A percentile compares a stretch with the other conserved stretches of the same genome.
Evolutionary conservation across 1,140 invertebrate species (phyloP).

Genomic region (Scaptomyza graminum): DNA sequence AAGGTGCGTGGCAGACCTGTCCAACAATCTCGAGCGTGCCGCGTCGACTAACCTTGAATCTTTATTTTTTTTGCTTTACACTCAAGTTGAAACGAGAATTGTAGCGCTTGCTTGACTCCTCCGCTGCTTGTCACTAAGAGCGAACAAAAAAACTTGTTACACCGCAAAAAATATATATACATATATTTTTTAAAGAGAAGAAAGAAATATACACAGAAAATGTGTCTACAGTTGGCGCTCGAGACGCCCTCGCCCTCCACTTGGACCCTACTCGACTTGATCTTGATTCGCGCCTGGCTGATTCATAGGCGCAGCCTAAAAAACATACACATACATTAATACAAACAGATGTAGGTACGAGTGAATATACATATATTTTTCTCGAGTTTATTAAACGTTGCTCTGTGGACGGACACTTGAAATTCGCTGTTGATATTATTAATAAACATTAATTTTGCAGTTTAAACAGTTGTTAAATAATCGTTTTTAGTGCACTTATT

Average conservation of each 20-base stretch:
- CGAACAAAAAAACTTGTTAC: constrained; percentile 70
- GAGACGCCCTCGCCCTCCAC: constrained; percentile 44
- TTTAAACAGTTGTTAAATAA: constrained; percentile 78
- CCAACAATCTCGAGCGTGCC: constrained; percentile 56
- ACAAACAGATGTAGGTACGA: too few relatives aligned
- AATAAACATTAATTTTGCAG: constrained; percentile 75
- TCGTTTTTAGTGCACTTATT: constrained; percentile 65
- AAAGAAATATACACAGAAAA: constrained; percentile 39
- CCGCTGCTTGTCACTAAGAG: constrained; percentile 60
- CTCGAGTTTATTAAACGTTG: constrained; percentile 69
- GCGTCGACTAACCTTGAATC: constrained; percentile 75
- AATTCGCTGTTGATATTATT: constrained; percentile 73
- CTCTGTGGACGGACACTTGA: constrained; percentile 15
- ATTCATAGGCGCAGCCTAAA: constrained; percentile 69
- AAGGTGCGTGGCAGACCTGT: constrained; percentile 49
- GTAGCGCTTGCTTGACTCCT: constrained; percentile 59
- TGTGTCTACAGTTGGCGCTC: constrained; percentile 53
- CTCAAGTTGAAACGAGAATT: constrained; percentile 76
- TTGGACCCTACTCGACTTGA: constrained; percentile 53
- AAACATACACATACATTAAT: constrained; percentile 2
- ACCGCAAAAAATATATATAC: constrained; percentile 65
- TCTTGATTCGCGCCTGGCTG: constrained; percentile 62
- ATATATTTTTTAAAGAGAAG: constrained; percentile 3
- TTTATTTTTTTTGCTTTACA: background rate
- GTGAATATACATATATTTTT: background rate